Conservation (phyloP, 2,888 invertebrate genomes). For the Conus canariensis region DNA sequence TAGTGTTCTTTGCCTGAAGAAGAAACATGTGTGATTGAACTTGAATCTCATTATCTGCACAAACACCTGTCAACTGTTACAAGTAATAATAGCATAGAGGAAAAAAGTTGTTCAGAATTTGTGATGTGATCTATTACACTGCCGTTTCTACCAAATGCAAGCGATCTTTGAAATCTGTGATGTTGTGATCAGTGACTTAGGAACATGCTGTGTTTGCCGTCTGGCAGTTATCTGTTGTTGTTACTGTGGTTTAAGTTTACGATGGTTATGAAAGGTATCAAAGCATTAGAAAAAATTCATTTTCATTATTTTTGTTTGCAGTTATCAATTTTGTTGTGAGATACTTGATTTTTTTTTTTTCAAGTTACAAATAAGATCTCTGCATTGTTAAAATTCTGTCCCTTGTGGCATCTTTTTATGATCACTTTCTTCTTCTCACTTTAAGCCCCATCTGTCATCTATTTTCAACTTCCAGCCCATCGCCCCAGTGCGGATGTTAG, state of each 20-base stretch:
- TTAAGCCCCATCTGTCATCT: too few relatives aligned
- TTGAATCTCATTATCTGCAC: background rate
- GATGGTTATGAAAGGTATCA: too few relatives aligned
- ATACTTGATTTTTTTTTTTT: too few relatives aligned
- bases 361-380: too few relatives aligned
- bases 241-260: background rate
- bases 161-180: background rate
- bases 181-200: background rate
- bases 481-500: too few relatives aligned
- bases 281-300: background rate
- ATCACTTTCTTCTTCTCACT: too few relatives aligned
- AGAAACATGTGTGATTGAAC: background rate
- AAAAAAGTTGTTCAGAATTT: background rate
- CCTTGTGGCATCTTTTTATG: too few relatives aligned
- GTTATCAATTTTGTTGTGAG: background rate
- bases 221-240: background rate
- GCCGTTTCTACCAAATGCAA: background rate
- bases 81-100: background rate
- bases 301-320: background rate
- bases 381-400: too few relatives aligned
- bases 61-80: too few relatives aligned
- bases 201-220: background rate
- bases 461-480: too few relatives aligned
- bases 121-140: slow-evolving; percentile 5
- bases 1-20: too few relatives aligned